Conservation (phyloP, 2,113 vertebrate species). For the Paracyprichromis sp. region DNA sequence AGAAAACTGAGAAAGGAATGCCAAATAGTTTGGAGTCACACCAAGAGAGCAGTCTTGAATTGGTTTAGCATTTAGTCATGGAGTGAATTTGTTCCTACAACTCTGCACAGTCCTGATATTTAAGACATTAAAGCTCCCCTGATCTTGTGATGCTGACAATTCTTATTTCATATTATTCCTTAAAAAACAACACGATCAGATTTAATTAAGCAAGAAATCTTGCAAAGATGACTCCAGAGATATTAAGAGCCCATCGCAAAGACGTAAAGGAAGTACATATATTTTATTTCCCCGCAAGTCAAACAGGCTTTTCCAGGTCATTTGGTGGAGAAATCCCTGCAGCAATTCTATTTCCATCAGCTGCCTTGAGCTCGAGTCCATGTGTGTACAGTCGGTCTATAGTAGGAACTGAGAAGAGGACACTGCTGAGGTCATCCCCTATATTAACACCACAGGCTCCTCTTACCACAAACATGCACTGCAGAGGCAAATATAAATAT, state of each 20-base stretch:
- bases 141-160: neutral
- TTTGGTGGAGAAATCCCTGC: conserved; percentile 67
- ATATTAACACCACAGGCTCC: conserved; percentile 60
- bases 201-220: conserved; percentile 1
- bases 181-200: neutral
- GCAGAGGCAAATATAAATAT: neutral
- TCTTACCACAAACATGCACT: conserved; percentile 31
- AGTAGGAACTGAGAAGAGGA: conserved; percentile 59
- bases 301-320: conserved; percentile 68
- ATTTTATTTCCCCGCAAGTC: conserved; percentile 42
- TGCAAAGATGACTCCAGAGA: neutral
- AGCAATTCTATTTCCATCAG: conserved; percentile 69
- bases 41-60: conserved; percentile 46
- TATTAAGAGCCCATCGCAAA: conserved; percentile 1
- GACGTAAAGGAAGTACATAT: conserved; percentile 18
- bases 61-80: conserved; percentile 41
- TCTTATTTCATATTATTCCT: neutral
- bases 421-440: conserved; percentile 66
- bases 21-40: conserved; percentile 56
- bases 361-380: conserved; percentile 52
- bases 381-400: conserved; percentile 60
- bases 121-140: neutral
- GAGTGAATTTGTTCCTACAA: conserved; percentile 29
- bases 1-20: conserved; percentile 54
- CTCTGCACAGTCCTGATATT: conserved; percentile 7